Base-by-base conservation (phyloP, 2,888 invertebrate genomes). In the Ichneumoninae sp. region DNA sequence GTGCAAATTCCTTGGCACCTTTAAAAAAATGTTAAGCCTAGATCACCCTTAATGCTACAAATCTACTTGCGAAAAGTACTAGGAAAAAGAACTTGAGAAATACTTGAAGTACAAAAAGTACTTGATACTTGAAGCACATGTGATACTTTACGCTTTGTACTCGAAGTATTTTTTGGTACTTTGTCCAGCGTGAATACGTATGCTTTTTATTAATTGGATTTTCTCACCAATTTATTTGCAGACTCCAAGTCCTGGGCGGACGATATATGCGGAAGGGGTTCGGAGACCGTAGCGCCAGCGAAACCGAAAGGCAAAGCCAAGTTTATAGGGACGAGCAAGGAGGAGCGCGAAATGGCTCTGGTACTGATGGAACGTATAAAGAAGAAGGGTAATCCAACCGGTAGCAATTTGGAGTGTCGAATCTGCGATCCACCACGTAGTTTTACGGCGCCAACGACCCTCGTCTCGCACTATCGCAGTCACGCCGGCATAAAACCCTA, bases 401-500 rank as follows among this genome's bases (percentile, higher is more conserved):
- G 93, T 13, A 92, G 88, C 70, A 93, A 94, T 86, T 90, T 95
- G 30, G 94, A 94, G 78, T 95, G 95, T 90, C 94, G 94, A 86
- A 95, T 95, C 74, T 95, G 95, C 87, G 93, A 94, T 84, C 94
- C 94, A 8, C 94, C 94, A 8, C 94, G 95, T 78, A 94, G 94
- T 66, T 95, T 95, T 88, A 95, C 95, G 5, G 95, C 95, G 6
- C 94, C 94, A 22, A 95, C 95, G 30, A 95, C 95, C 3, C 93
- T 95, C 16, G 94, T 95, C 86, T 95, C 95, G 54, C 95, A 95
- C 90, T 95, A 95, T 89, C 93, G 95, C 47, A 95, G 95, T 89
- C 95, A 95, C 90, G 95, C 95, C 91, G 95, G 95, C 54, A 95
- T 95, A 87, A 95, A 95, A 89, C 95, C 95, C 1, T 95, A 95